Evolutionary conservation across 2,113 vertebrate genomes (phyloP).

Genomic region (Myotis brandtii): DNA sequence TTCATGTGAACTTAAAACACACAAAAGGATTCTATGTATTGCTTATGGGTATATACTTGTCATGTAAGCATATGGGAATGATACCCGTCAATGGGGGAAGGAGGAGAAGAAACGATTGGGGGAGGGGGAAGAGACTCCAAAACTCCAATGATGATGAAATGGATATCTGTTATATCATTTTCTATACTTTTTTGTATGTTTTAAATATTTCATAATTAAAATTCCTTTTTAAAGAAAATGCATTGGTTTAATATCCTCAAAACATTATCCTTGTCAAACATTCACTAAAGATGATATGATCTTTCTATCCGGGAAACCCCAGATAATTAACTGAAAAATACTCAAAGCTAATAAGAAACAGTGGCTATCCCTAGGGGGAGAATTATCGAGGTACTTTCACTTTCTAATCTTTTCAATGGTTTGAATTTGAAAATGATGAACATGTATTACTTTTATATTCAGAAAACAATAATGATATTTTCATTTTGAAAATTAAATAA

Average conservation of each 20-base stretch:
- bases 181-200: neutral
- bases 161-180: neutral
- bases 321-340: constrained; percentile 67
- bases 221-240: constrained; percentile 53
- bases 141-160: neutral
- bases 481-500: constrained; percentile 61
- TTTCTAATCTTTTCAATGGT: constrained; percentile 16
- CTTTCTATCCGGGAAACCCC: constrained; percentile 56
- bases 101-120: too few species aligned
- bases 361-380: neutral
- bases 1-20: neutral
- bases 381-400: neutral
- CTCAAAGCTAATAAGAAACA: constrained; percentile 49
- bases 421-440: constrained; percentile 63
- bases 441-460: constrained; percentile 8
- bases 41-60: neutral
- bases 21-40: neutral
- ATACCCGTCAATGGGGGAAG: neutral
- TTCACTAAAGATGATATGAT: constrained; percentile 58
- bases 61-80: neutral
- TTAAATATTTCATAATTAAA: constrained; percentile 57
- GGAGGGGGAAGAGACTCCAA: neutral
- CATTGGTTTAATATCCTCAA: constrained; percentile 62
- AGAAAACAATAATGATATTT: constrained; percentile 46
- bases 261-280: constrained; percentile 16